Evolutionary conservation across 2,888 invertebrate genomes (phyloP).

Genomic region (Petrophora chlorosata): DNA sequence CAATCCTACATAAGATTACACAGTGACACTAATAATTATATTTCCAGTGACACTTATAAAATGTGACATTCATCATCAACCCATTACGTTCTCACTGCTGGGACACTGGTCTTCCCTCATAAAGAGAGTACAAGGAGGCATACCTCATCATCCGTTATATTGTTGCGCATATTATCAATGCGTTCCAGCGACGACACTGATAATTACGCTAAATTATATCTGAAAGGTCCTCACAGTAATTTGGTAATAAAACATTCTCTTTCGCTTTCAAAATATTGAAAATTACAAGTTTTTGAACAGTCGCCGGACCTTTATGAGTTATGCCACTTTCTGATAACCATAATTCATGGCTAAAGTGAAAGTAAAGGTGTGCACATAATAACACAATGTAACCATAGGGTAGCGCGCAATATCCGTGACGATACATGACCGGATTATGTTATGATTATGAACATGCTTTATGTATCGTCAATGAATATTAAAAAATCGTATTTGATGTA

Average conservation of each 20-base stretch:
- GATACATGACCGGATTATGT: slow-evolving; percentile 43
- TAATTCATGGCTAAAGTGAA: slow-evolving; percentile 55
- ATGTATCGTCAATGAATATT: slow-evolving; percentile 26
- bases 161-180: neutral
- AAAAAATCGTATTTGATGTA: slow-evolving; percentile 13
- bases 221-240: neutral
- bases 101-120: no score
- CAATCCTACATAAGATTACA: no score
- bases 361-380: slow-evolving; percentile 45
- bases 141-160: no score
- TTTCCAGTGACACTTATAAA: no score
- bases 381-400: slow-evolving; percentile 51
- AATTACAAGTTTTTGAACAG: slow-evolving; percentile 9
- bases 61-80: no score
- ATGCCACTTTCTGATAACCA: slow-evolving; percentile 37
- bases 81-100: no score
- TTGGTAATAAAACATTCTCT: slow-evolving; percentile 11
- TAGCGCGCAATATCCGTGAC: slow-evolving; percentile 64
- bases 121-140: no score
- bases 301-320: slow-evolving; percentile 19
- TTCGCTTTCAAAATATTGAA: slow-evolving; percentile 5
- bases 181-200: no score
- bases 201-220: neutral
- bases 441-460: slow-evolving; percentile 32
- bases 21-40: no score